Evolutionary conservation across 2,113 vertebrate genomes (phyloP).

Genomic region (Tetrax tetrax): DNA sequence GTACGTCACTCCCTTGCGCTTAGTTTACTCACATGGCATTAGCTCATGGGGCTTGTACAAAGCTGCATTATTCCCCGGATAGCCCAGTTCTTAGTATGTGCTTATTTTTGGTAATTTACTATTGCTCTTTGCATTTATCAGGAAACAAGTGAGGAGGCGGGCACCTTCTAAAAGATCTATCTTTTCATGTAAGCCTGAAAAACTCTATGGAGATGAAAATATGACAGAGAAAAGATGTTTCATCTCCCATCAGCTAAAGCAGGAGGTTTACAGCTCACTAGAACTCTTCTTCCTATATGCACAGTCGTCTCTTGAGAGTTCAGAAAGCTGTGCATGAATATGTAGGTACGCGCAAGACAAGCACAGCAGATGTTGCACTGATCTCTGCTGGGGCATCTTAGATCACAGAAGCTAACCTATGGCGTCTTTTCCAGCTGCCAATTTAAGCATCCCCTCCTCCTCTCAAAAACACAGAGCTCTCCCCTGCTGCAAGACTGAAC

Average conservation of each 20-base stretch:
- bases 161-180: not conserved
- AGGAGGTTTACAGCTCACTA: conserved; percentile 60
- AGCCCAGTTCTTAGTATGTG: not conserved
- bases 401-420: conserved; percentile 66
- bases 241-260: conserved; percentile 15
- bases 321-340: conserved; percentile 79
- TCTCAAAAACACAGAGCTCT: not conserved
- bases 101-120: not conserved
- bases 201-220: not conserved
- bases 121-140: not conserved
- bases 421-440: conserved; percentile 63
- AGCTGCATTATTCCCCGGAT: not conserved
- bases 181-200: not conserved
- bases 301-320: conserved; percentile 71
- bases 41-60: not conserved
- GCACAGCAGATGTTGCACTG: conserved; percentile 74
- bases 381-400: conserved; percentile 72
- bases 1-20: not conserved
- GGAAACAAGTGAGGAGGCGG: not conserved
- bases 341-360: conserved; percentile 69
- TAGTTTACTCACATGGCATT: not conserved
- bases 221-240: not conserved
- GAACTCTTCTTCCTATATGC: conserved; percentile 67
- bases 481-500: not conserved
- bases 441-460: not conserved